phyloP scores from a whole-genome alignment of 2,113 vertebrate genomes.

The Meleagris gallopavo region DNA sequence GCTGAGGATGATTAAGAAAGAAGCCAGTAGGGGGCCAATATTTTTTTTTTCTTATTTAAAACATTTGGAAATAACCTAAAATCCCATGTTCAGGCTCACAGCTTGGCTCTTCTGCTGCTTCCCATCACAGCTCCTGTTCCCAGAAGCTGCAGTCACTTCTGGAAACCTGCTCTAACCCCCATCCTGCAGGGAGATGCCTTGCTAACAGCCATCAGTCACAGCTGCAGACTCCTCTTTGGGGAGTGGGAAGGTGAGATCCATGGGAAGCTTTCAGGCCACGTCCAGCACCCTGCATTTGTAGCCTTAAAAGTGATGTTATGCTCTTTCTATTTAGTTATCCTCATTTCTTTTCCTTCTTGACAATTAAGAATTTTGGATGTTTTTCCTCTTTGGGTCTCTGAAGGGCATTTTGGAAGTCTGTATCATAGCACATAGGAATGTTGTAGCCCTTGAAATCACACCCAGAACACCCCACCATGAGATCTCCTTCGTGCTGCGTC shows the following conservation, averaged over 20 bases:
- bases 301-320: neutral
- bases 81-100: neutral
- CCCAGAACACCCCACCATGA: neutral
- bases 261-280: neutral
- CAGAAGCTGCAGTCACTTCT: neutral
- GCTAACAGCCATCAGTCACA: accelerated
- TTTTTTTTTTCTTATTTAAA: neutral
- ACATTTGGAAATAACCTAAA: neutral
- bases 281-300: neutral
- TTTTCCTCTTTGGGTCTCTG: neutral
- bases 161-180: neutral
- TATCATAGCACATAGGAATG: accelerated
- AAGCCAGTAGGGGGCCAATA: neutral
- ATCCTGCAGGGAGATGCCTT: accelerated
- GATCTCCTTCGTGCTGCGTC: neutral
- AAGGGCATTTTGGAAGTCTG: neutral
- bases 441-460: neutral
- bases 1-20: neutral
- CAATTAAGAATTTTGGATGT: slow-evolving; percentile 64
- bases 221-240: neutral
- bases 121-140: neutral
- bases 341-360: slow-evolving; percentile 37
- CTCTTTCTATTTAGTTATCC: slow-evolving; percentile 36
- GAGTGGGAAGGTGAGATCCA: neutral
- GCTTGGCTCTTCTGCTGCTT: neutral